These are phyloP conservation scores for Dipus sagitta DNA, from an alignment of 2,797 vertebrate genomes.

Conservation along the genomic window DNA sequence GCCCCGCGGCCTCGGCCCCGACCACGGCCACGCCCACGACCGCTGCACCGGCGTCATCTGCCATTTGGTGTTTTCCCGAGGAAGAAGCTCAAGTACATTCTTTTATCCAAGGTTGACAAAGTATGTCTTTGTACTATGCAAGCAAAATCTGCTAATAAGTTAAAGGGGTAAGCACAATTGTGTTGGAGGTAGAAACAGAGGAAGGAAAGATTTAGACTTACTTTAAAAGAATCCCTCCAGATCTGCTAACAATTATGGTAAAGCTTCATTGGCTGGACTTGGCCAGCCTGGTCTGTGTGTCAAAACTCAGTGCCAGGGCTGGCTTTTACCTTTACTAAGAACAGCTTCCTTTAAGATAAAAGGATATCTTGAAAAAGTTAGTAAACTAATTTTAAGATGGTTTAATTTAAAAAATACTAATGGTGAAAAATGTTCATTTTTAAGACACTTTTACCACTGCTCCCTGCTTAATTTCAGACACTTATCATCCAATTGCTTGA, in stretches of 20 bases:
- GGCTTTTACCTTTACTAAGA: slow-evolving; percentile 45
- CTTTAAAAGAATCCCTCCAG: slow-evolving; percentile 61
- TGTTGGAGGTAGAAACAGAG: slow-evolving; percentile 39
- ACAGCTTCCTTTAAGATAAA: slow-evolving; percentile 41
- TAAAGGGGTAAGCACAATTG: slow-evolving; percentile 48
- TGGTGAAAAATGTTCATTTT: slow-evolving; percentile 15
- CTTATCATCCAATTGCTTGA: neutral
- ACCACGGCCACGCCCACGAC: too few relatives aligned
- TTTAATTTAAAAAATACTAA: slow-evolving; percentile 39
- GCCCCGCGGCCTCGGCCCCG: too few relatives aligned
- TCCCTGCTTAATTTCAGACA: neutral
- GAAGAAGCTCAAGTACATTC: too few relatives aligned
- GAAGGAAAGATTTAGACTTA: slow-evolving; percentile 28
- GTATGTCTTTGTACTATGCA: slow-evolving; percentile 29
- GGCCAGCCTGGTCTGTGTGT: slow-evolving; percentile 29
- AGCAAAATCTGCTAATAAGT: slow-evolving; percentile 51
- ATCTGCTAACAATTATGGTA: neutral
- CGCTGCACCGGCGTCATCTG: too few relatives aligned
- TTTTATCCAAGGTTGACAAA: slow-evolving; percentile 56
- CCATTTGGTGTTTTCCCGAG: too few relatives aligned
- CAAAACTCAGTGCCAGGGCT: slow-evolving; percentile 19
- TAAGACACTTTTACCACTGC: neutral
- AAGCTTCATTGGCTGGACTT: slow-evolving; percentile 39
- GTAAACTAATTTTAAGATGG: slow-evolving; percentile 27
- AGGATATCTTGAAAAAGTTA: slow-evolving; percentile 13